These are phyloP conservation scores for Ostrea edulis DNA, from an alignment of 1,140 invertebrate genomes.

Conservation along the genomic window DNA sequence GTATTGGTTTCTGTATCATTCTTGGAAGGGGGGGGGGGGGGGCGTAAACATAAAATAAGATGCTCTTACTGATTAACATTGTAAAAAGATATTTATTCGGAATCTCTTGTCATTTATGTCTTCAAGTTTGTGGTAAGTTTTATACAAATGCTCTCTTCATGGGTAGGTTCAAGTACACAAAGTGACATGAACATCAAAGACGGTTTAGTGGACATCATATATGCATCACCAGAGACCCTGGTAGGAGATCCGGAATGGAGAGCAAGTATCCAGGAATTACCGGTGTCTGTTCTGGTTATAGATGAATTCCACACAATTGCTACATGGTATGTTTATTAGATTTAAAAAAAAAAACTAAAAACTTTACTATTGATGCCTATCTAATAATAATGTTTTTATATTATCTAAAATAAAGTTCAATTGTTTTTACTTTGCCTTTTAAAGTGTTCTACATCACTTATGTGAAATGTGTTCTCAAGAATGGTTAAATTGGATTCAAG, in stretches of 20 bases:
- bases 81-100: neutral
- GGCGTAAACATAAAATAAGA: neutral
- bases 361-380: too few species aligned
- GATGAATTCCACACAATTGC: neutral
- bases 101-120: neutral
- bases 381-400: too few species aligned
- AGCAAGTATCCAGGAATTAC: neutral
- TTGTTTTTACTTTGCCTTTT: too few species aligned
- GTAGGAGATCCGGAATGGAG: neutral
- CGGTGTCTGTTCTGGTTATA: neutral
- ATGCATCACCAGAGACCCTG: neutral
- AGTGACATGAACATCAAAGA: neutral
- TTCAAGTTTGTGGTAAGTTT: neutral
- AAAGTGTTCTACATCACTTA: too few species aligned
- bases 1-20: neutral
- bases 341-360: too few species aligned
- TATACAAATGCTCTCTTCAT: neutral
- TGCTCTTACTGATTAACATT: neutral
- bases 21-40: neutral
- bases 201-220: neutral
- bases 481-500: neutral
- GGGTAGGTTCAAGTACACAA: neutral
- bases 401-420: too few species aligned
- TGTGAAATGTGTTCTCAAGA: too few species aligned
- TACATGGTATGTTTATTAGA: neutral